phyloP scores from a whole-genome alignment of 2,113 vertebrate genomes.

The Excalfactoria chinensis region DNA sequence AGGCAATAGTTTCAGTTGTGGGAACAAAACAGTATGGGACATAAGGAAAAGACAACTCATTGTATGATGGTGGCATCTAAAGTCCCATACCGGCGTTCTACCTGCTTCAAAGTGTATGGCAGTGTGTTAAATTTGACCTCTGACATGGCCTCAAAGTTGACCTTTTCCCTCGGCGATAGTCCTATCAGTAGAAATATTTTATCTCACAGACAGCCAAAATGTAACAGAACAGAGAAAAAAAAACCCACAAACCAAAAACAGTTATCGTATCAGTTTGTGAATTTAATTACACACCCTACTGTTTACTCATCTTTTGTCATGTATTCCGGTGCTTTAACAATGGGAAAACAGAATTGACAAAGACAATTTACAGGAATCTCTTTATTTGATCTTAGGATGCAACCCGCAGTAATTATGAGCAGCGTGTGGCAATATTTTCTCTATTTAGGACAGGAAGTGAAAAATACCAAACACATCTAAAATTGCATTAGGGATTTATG shows the following conservation, averaged over 20 bases:
- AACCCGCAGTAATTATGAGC: not conserved
- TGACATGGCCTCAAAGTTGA: conserved; percentile 15
- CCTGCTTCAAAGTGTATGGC: not conserved
- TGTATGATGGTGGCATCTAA: fast-evolving
- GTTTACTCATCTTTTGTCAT: not conserved
- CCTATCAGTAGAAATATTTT: not conserved
- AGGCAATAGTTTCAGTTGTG: not conserved
- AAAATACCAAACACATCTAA: conserved; percentile 52
- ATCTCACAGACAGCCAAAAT: not conserved
- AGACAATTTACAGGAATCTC: not conserved
- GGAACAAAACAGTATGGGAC: not conserved
- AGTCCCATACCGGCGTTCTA: not conserved
- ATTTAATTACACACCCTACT: not conserved
- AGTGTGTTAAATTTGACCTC: conserved; percentile 20
- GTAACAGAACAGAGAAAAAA: not conserved
- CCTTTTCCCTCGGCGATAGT: not conserved
- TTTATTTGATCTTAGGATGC: not conserved
- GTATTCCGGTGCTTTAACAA: not conserved
- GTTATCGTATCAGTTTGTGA: not conserved
- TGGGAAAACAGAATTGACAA: not conserved
- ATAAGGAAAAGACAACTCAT: not conserved
- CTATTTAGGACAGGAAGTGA: conserved; percentile 51
- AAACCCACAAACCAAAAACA: not conserved
- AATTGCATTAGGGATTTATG: conserved; percentile 50
- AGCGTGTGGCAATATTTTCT: conserved; percentile 29